Conservation (phyloP, 2,113 vertebrate species). For the Oenanthe melanoleuca region DNA sequence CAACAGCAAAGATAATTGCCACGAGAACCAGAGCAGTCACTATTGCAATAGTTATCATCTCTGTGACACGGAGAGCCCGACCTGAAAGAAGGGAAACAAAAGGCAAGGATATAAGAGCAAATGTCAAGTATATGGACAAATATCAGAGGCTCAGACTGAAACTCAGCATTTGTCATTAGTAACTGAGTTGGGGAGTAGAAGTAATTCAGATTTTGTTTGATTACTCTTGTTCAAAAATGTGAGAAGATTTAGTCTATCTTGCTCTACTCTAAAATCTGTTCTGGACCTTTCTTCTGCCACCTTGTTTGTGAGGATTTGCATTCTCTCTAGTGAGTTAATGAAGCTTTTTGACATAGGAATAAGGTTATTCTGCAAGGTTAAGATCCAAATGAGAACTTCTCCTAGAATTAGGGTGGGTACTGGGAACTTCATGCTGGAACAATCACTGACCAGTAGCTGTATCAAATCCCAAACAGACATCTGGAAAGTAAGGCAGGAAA, state of each 20-base stretch:
- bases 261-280: background rate
- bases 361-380: background rate
- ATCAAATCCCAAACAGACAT: background rate
- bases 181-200: background rate
- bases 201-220: background rate
- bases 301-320: background rate
- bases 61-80: slow-evolving; percentile 80
- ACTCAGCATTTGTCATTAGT: background rate
- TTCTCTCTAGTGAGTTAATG: background rate
- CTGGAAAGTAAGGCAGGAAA: background rate
- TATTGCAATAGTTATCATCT: slow-evolving; percentile 89
- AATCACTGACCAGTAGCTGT: background rate
- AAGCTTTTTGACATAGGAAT: background rate
- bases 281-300: background rate
- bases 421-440: background rate
- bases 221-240: background rate
- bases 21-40: slow-evolving; percentile 84
- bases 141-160: background rate
- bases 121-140: background rate
- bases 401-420: background rate
- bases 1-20: slow-evolving; percentile 81
- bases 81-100: slow-evolving; percentile 66
- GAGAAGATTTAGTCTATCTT: background rate
- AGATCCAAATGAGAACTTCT: background rate
- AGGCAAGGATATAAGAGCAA: background rate